Base-by-base conservation (phyloP, 2,888 invertebrate genomes). In the Cybosia mesomella region DNA sequence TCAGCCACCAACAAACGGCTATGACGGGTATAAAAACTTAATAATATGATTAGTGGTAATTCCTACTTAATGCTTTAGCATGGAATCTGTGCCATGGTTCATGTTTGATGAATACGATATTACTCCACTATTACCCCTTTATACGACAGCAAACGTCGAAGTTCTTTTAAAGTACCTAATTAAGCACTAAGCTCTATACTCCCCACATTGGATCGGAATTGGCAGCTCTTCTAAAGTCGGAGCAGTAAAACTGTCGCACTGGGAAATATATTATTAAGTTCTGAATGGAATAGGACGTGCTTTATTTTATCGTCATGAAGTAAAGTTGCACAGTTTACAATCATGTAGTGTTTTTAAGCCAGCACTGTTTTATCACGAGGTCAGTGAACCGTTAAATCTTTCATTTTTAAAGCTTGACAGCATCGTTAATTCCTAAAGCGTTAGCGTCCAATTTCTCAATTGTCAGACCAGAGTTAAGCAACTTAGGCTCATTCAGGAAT, bases 191-290 rank as follows among this genome's bases (percentile, higher is more conserved):
- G 59, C 59, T 59, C 64, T 49, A 60, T 43, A 36, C 15, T 22
- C 34, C 21, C 62, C 54, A 34, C 32, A 34, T 11, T 60, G 43
- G 59, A 28, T 49, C 43, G 54, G 22, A 64, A 60, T 68, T 68
- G 68, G 68, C 64, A 64, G 39, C 32, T 34, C 59, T 60, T 68
- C 58, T 60, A 32, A 68, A 67, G 62, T 59, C 32, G 54, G 32
- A 34, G 32, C 68, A 43, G 53, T 68, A 68, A 68, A 68, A 64
- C 68, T 68, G 68, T 68, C 68, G 34, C 55, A 24, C 59, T 34
- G 59, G 64, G 59, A 68, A 60, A 60, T 68, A 68, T 64, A 32
- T 68, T 64, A 68, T 59, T 32, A 64, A 68, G 32, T 59, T 55
- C 59, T 59, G 54, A n/a, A 60, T 55, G 54, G 59, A 55, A 64